Base-by-base conservation (phyloP, 92 coral and sea anemone species). In the Heliopora coerulea region DNA sequence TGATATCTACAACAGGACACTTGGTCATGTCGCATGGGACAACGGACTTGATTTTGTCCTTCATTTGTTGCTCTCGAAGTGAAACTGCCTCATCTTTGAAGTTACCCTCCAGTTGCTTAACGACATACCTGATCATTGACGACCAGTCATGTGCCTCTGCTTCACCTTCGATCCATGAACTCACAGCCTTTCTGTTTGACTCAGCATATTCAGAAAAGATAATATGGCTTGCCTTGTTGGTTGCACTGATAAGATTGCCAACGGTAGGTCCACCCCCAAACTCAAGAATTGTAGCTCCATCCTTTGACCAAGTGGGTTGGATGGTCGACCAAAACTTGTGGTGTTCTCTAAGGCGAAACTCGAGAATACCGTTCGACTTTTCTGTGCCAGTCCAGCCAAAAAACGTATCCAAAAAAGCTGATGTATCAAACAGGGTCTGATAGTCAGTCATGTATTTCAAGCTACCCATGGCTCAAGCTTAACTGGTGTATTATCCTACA, bases 261-360 rank as follows among this genome's bases (percentile, higher is more conserved):
- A 86, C 56, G n/a, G 20, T 63, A 8, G 87, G 83, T 0, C 89
- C 89, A 18, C 85, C 89, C 5, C 89, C 89, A 67, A 76, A 86
- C 26, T 86, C 86, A 4, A 86, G 42, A 37, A 82, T 13, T 3
- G 28, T 74, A 31, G 63, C 8, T 13, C 64, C 18, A 1, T 56
- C 29, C 29, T 21, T 15, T 13, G 24, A 56, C 13, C 27, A 1
- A 28, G 24, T 56, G 11, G 61, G 28, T 21, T 1, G 28, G 19
- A 72, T 10, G 29, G 1, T 29, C 15, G 31, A 57, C 79, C 79
- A 74, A 42, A 74, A 74, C 63, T 56, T 73, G 49, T 73, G 66
- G 31, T 30, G 64, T 5, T 60, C 66, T 60, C 14, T 60, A 18
- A 60, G 30, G 40, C 26, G n/a, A 30, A 60, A 60, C 5, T 59